phyloP scores from a whole-genome alignment of 1,140 invertebrate species.

The Rhynchophorus ferrugineus region DNA sequence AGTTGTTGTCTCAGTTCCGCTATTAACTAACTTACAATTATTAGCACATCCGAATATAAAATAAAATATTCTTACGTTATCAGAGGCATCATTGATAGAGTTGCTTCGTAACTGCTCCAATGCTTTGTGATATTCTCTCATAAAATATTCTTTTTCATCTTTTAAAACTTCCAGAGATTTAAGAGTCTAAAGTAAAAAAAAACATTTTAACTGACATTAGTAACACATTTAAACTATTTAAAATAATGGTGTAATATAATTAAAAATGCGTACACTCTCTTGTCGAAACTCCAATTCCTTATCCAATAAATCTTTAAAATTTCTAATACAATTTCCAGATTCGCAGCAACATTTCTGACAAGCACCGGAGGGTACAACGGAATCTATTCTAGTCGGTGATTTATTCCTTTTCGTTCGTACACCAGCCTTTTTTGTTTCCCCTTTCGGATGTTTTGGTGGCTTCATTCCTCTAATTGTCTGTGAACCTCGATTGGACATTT shows the following conservation, averaged over 20 bases:
- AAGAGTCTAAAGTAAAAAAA: constrained; percentile 13
- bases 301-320: constrained; percentile 31
- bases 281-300: constrained; percentile 31
- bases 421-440: constrained; percentile 12
- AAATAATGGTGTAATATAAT: background rate
- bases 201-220: constrained; percentile 8
- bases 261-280: constrained; percentile 22
- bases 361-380: background rate
- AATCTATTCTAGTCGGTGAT: constrained; percentile 4
- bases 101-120: constrained; percentile 40
- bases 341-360: constrained; percentile 23
- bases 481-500: background rate
- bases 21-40: constrained; percentile 13
- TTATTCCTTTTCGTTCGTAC: constrained; percentile 18
- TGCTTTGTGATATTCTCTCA: constrained; percentile 43
- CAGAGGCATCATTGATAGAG: constrained; percentile 19
- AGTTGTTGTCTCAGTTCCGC: constrained; percentile 16
- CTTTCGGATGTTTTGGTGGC: background rate
- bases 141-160: constrained; percentile 47
- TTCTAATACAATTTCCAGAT: constrained; percentile 24
- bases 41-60: too few relatives aligned
- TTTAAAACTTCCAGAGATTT: constrained; percentile 26
- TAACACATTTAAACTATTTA: background rate
- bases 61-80: constrained; percentile 38
- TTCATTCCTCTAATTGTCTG: background rate